phyloP scores from a whole-genome alignment of 2,113 vertebrate species.

The Dicerorhinus sumatrensis region DNA sequence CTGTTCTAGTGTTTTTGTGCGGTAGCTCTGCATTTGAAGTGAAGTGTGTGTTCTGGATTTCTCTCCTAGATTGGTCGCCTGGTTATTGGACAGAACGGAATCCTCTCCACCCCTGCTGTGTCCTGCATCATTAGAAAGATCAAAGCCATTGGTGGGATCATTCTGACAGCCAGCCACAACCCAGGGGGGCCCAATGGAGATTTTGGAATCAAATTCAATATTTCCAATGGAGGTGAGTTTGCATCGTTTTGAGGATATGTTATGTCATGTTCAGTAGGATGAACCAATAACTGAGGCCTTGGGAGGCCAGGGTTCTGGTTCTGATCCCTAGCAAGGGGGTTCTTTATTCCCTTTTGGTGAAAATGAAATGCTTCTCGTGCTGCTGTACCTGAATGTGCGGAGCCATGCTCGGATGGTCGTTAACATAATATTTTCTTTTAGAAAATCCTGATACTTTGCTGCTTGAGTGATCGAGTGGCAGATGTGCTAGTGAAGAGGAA shows the following conservation, averaged over 20 bases:
- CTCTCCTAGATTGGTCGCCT: conserved; percentile 93
- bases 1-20: not conserved
- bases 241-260: not conserved
- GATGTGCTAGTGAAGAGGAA: rapidly evolving
- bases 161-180: conserved; percentile 98
- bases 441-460: not conserved
- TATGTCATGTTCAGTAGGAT: not conserved
- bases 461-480: not conserved
- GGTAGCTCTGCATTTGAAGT: not conserved
- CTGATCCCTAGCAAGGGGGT: not conserved
- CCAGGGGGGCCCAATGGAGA: conserved; percentile 97
- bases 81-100: conserved; percentile 97
- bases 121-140: conserved; percentile 98
- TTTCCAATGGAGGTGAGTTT: conserved; percentile 94
- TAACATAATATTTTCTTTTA: not conserved
- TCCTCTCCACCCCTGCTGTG: conserved; percentile 97
- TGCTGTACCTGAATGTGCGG: not conserved
- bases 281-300: not conserved
- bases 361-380: not conserved
- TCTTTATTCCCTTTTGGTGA: not conserved
- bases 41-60: conserved; percentile 60
- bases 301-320: not conserved
- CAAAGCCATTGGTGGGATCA: conserved; percentile 98
- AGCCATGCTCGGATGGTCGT: not conserved
- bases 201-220: conserved; percentile 99